Evolutionary conservation across 1,140 invertebrate species (phyloP), one percentile per base, ranked within the genome.

Genomic region (Anadara kagoshimensis): DNA sequence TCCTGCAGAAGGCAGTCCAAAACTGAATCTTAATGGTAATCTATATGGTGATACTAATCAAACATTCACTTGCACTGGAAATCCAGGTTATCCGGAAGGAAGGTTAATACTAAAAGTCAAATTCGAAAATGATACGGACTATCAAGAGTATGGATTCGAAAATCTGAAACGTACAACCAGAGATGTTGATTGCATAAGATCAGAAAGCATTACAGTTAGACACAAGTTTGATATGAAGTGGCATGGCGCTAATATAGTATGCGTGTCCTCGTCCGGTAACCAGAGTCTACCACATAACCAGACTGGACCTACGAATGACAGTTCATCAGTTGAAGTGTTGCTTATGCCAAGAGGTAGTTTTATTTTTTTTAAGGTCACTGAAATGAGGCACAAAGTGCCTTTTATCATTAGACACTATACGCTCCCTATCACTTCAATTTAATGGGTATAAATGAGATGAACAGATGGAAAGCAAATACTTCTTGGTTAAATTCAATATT

Each of bases 61-160:
- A n/a, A 43, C 29, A 11, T 69, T 69, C 24, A 45, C 57, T 16
- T 69, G 67, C 43, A 41, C 67, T 53, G 67, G 67, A 36, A 57
- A 69, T 61, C 67, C 67, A 20, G 67, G 67, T 10, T 69, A 69
- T 61, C 67, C 67, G 0, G 4, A 69, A n/a, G 67, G 67, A 22
- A 53, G 61, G 29, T 36, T 69, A 14, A 57, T 44, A 53, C 61
- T 58, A 16, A 57, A 54, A 44, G 57, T 69, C 29, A 69, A 69
- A 61, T 69, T 69, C 26, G 18, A 24, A 22, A 59, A 69, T 22
- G 18, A 20, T 0, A 59, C 45, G 10, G 41, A 58, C 3, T 69
- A 61, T 24, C 29, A 61, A 43, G 67, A 69, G 18, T 69, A 51
- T 51, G 20, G 45, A 14, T 69, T 69, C 20, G 56, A 69, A 18